These are phyloP conservation scores for Clarias laeviceps DNA, from an alignment of 2,797 vertebrate species.

Conservation along the genomic window DNA sequence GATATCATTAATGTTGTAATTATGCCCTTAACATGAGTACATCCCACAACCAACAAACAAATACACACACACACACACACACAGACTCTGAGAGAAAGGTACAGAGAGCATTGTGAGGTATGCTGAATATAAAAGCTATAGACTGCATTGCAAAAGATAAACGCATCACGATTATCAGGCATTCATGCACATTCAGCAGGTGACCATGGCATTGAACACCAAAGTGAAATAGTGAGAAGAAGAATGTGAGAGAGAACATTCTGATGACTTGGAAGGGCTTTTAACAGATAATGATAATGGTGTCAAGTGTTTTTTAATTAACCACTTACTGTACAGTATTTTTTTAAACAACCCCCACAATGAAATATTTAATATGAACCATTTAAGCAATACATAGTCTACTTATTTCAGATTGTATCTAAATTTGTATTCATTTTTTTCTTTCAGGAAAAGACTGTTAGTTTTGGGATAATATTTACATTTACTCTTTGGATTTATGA, in stretches of 20 bases:
- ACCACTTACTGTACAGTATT: neutral
- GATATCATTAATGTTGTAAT: slow-evolving; percentile 30
- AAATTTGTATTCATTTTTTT: neutral
- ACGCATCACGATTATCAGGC: neutral
- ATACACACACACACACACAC: neutral
- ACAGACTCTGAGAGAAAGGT: neutral
- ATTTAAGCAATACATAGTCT: neutral
- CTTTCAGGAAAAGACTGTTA: neutral
- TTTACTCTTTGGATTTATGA: neutral
- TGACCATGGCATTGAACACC: neutral
- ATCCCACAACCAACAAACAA: neutral
- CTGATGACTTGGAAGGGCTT: neutral
- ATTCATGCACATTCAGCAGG: neutral
- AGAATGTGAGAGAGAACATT: neutral
- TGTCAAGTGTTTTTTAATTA: neutral
- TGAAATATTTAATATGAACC: neutral
- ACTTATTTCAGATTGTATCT: neutral
- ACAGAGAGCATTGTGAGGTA: neutral
- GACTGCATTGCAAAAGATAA: slow-evolving; percentile 18
- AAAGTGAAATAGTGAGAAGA: neutral
- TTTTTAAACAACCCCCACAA: neutral
- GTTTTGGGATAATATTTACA: neutral
- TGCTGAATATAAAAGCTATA: slow-evolving; percentile 4
- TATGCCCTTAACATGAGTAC: slow-evolving; percentile 25
- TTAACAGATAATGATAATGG: neutral